Evolutionary conservation across 1,140 invertebrate species (phyloP).

Genomic region (Thaumetopoea pityocampa): DNA sequence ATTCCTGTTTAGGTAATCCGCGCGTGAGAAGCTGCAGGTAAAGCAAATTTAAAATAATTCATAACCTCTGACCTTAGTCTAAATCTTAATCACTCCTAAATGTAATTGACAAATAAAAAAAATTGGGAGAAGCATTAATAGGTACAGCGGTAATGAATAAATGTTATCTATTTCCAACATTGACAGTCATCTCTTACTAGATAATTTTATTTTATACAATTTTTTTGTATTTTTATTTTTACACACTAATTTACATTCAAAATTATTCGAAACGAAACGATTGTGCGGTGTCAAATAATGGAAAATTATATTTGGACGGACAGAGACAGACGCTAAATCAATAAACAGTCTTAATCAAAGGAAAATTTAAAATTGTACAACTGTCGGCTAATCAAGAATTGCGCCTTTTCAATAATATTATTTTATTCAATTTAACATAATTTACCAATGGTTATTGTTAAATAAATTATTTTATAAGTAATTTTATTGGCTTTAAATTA

Average conservation of each 20-base stretch:
- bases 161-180: constrained; percentile 43
- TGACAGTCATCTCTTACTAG: constrained; percentile 56
- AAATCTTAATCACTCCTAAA: constrained; percentile 26
- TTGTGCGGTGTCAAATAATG: too few relatives aligned
- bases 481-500: too few relatives aligned
- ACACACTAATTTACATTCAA: constrained; percentile 52
- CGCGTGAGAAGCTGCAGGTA: too few relatives aligned
- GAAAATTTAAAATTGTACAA: constrained; percentile 5
- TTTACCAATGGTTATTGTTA: too few relatives aligned
- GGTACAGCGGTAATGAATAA: constrained; percentile 54
- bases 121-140: constrained; percentile 42
- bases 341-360: constrained; percentile 12
- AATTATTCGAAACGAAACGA: constrained; percentile 26
- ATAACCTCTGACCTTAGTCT: constrained; percentile 14
- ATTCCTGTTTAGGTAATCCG: too few relatives aligned
- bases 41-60: constrained; percentile 13
- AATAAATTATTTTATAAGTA: too few relatives aligned
- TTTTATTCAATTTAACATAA: not conserved
- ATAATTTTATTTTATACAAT: constrained; percentile 59
- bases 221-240: constrained; percentile 53
- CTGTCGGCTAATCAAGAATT: constrained; percentile 10
- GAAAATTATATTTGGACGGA: constrained; percentile 65
- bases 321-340: constrained; percentile 44
- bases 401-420: constrained; percentile 1
- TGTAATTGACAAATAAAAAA: constrained; percentile 42